Base-by-base conservation (phyloP, 37 sponge, comb jelly and placozoan genomes). In the Petrosia ficiformis region DNA sequence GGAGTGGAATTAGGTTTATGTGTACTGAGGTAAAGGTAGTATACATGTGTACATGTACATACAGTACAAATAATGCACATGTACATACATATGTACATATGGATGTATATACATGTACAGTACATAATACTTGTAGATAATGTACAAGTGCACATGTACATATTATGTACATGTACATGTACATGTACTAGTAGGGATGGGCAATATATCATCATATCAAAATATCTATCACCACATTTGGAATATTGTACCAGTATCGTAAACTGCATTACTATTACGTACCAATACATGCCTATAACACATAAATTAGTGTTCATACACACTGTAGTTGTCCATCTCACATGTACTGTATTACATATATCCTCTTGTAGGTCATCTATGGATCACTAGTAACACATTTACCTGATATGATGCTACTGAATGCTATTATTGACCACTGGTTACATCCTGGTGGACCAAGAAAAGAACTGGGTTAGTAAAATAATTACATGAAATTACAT, bases 1-100 rank as follows among this genome's bases (percentile, higher is more conserved):
- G 92, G 92, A 73, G 73, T 70, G 92, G 92, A 0, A 75, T 91
- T 38, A 73, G 92, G 54, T 36, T 74, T 75, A 86, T 91, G 92
- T 75, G 86, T 52, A 43, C 80, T 28, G 87, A 91, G 87, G 90
- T 84, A 25, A 24, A n/a, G n/a, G n/a, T n/a, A n/a, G n/a, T n/a
- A n/a, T 26, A 61, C n/a, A n/a, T n/a, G 5, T 61, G 22, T 11
- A n/a, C 63, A n/a, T 48, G 63, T 61, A 61, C 63, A 26, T 61
- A 16, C n/a, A 61, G 14, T 61, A 61, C n/a, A 61, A 14, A 19
- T 8, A 14, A 19, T 8, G 54, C 14, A 48, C 8, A 48, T 48
- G 8, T 48, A 14, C 54, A 48, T 48, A 14, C 54, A 48, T 48
- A 48, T 48, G 14, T 19, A 19, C 14, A 48, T 19, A 14, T 19